Evolutionary conservation across 2,888 invertebrate species (phyloP).

Genomic region (Synergus japonicus): DNA sequence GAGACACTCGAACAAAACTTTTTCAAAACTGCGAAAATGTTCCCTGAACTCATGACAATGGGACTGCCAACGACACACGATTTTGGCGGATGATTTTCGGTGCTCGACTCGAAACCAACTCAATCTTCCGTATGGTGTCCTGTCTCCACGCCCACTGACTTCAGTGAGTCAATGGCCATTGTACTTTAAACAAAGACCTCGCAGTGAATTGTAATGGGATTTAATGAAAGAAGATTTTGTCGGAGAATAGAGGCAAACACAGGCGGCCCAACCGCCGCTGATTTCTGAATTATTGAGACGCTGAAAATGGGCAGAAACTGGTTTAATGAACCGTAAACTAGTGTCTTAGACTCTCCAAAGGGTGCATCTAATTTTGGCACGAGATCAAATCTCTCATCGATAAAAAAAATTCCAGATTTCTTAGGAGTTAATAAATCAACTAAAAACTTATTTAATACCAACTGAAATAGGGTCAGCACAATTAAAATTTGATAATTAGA

Average conservation of each 20-base stretch:
- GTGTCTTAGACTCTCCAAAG: constrained; percentile 33
- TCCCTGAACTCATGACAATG: constrained; percentile 9
- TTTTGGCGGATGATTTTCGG: constrained; percentile 30
- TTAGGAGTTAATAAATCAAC: background rate
- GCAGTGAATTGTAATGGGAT: constrained; percentile 68
- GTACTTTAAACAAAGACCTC: constrained; percentile 70
- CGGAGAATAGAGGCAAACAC: constrained; percentile 48
- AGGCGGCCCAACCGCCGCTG: constrained; percentile 46
- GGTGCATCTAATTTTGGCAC: constrained; percentile 15
- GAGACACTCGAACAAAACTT: constrained; percentile 8
- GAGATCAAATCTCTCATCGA: constrained; percentile 49
- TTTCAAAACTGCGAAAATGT: constrained; percentile 21
- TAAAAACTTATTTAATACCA: no score
- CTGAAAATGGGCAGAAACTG: constrained; percentile 54
- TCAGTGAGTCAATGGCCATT: constrained; percentile 70
- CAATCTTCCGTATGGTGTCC: constrained; percentile 65
- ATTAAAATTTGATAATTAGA: no score
- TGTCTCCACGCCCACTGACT: constrained; percentile 65
- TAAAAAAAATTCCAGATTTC: constrained; percentile 51
- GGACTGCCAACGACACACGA: background rate
- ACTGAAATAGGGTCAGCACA: no score
- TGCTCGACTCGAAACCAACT: constrained; percentile 55
- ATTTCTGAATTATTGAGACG: constrained; percentile 59
- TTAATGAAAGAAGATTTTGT: constrained; percentile 69
- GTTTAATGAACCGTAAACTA: constrained; percentile 62